These are phyloP conservation scores for Palaemon carinicauda DNA, from an alignment of 1,140 invertebrate species.

Conservation along the genomic window DNA sequence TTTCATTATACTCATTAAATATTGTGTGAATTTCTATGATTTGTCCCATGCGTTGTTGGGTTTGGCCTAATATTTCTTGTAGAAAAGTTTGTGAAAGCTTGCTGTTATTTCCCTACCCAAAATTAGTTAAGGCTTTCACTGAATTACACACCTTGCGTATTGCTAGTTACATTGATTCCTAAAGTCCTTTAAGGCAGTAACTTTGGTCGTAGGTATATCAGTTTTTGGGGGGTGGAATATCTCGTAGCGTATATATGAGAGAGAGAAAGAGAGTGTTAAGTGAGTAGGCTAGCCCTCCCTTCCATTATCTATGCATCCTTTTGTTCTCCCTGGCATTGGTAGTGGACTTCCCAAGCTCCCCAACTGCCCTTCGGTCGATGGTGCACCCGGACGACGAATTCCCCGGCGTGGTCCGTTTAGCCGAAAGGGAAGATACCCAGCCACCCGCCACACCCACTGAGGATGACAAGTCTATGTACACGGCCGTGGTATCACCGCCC, in stretches of 20 bases:
- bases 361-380: conserved; percentile 44
- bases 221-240: neutral
- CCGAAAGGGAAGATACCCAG: conserved; percentile 36
- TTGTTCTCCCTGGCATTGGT: neutral
- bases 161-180: too few species aligned
- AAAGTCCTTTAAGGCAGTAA: too few species aligned
- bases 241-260: neutral
- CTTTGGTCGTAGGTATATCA: too few species aligned
- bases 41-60: too few species aligned
- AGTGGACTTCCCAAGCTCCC: conserved; percentile 58
- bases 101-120: too few species aligned
- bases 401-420: conserved; percentile 14
- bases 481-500: conserved; percentile 49
- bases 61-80: too few species aligned
- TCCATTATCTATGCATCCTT: neutral
- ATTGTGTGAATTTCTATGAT: too few species aligned
- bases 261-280: neutral
- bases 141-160: too few species aligned
- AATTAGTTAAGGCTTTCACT: too few species aligned
- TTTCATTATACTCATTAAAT: too few species aligned
- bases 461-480: conserved; percentile 48
- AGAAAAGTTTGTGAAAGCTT: too few species aligned
- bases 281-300: neutral
- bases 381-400: conserved; percentile 33
- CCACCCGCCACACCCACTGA: conserved; percentile 43